A percentile compares a stretch with the other conserved stretches of the same genome.
These are phyloP conservation scores for Sebastes elongatus DNA, from an alignment of 2,797 vertebrate genomes.

Conservation along the genomic window DNA sequence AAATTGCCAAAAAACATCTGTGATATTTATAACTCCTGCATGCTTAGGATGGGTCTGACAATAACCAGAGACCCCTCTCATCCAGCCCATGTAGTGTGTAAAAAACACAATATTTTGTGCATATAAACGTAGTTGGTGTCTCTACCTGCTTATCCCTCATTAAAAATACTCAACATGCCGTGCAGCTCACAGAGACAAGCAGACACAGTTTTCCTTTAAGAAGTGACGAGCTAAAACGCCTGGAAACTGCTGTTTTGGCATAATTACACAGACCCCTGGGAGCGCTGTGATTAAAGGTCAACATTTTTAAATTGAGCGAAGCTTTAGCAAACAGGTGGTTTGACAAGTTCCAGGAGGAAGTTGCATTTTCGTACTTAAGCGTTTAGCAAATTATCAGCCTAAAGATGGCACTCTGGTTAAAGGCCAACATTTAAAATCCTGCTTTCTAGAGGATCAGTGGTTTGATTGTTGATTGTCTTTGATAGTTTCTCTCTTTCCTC, in stretches of 20 bases:
- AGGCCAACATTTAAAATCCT: background rate
- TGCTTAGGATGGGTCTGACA: background rate
- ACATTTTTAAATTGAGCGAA: background rate
- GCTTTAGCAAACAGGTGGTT: background rate
- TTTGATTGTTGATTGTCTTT: background rate
- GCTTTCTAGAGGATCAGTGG: background rate
- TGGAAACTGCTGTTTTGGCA: background rate
- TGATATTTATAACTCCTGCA: background rate
- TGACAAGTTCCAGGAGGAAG: background rate
- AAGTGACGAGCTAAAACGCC: background rate
- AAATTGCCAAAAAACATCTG: background rate
- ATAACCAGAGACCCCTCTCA: background rate
- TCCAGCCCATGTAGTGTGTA: background rate
- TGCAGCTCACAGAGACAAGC: background rate
- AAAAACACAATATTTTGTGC: background rate
- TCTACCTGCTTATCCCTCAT: accelerated
- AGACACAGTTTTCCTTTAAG: background rate
- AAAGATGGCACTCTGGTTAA: background rate
- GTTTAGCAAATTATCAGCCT: background rate
- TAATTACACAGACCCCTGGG: background rate
- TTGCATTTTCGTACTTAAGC: background rate
- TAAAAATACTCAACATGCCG: background rate
- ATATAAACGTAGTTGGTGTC: background rate
- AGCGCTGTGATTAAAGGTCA: background rate
- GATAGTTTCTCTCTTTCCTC: background rate